These are phyloP conservation scores for Bembecia ichneumoniformis DNA, from an alignment of 2,888 invertebrate species.

Conservation along the genomic window DNA sequence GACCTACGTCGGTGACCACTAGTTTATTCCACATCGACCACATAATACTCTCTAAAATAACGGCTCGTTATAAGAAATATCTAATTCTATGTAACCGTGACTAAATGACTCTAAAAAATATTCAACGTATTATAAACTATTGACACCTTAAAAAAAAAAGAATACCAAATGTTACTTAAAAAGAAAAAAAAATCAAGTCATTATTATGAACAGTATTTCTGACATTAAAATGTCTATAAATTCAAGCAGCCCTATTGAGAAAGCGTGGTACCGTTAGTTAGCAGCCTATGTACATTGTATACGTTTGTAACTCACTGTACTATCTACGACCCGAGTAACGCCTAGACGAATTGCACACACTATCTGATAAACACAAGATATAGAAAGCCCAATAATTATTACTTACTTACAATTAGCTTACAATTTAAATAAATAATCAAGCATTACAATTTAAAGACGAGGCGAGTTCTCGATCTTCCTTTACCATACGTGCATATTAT, in stretches of 20 bases:
- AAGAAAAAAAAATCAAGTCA: too few species aligned
- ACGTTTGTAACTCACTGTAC: background rate
- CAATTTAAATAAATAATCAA: too few species aligned
- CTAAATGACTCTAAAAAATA: too few species aligned
- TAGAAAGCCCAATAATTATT: too few species aligned
- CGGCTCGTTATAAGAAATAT: background rate
- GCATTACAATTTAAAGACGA: too few species aligned
- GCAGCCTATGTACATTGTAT: slow-evolving; percentile 18
- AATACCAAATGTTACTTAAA: too few species aligned
- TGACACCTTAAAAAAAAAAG: too few species aligned
- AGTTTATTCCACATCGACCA: background rate
- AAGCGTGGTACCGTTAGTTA: slow-evolving; percentile 31
- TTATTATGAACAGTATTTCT: slow-evolving; percentile 17
- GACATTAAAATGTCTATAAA: slow-evolving; percentile 34
- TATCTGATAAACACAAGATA: background rate
- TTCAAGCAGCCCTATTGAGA: slow-evolving; percentile 35
- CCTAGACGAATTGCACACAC: background rate
- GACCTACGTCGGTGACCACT: slow-evolving; percentile 24
- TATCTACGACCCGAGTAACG: background rate
- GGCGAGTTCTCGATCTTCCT: too few species aligned
- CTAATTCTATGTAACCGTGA: background rate
- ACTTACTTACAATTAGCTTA: too few species aligned
- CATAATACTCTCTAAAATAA: background rate
- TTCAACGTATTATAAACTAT: too few species aligned
- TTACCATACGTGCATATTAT: too few species aligned